phyloP scores from a whole-genome alignment of 1,140 invertebrate species.

The Polypedilum vanderplanki region DNA sequence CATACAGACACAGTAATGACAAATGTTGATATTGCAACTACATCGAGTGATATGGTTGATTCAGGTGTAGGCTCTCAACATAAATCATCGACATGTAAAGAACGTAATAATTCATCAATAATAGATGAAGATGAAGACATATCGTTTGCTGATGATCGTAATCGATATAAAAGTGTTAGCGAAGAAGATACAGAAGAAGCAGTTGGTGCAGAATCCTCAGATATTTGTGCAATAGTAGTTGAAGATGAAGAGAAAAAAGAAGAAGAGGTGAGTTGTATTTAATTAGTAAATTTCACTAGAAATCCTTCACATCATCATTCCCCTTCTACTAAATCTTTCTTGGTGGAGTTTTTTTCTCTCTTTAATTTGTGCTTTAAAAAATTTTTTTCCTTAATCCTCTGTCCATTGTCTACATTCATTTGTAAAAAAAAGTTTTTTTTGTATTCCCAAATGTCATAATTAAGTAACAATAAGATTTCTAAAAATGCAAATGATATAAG shows the following conservation, averaged over 20 bases:
- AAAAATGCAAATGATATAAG: not conserved
- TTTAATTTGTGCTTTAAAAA: not conserved
- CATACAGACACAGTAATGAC: not conserved
- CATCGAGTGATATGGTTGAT: slow-evolving; percentile 30
- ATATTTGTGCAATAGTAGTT: not conserved
- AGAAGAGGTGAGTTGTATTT: not conserved
- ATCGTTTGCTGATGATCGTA: not conserved
- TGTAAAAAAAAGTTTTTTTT: not conserved
- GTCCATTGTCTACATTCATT: not conserved
- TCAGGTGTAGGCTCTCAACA: slow-evolving; percentile 23
- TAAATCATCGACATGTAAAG: not conserved
- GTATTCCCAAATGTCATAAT: too few relatives aligned
- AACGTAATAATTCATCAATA: not conserved
- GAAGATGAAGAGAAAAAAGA: slow-evolving; percentile 15
- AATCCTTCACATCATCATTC: not conserved
- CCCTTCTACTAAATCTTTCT: not conserved
- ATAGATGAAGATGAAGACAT: slow-evolving; percentile 8
- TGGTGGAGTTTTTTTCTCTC: not conserved
- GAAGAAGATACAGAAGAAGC: not conserved
- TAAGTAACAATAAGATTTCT: not conserved
- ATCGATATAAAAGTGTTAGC: not conserved
- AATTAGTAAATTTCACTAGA: not conserved
- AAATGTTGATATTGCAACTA: not conserved
- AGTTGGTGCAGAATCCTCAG: not conserved
- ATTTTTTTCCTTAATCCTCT: not conserved